Evolutionary conservation across 2,888 invertebrate species (phyloP).

Genomic region (Deroplatys truncata): DNA sequence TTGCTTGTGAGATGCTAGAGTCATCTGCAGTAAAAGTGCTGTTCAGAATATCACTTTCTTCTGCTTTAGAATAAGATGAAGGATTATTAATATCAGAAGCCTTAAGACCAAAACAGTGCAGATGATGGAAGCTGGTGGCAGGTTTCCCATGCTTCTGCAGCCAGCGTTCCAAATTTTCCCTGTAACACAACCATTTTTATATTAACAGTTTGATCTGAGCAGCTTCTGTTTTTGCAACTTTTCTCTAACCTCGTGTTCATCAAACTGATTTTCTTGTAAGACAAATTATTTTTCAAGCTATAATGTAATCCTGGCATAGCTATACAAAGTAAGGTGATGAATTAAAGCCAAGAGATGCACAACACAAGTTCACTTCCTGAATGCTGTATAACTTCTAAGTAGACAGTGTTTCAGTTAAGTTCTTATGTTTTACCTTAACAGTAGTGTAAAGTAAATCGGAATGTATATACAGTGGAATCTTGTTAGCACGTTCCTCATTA

Average conservation of each 20-base stretch:
- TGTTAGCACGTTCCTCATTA: too few species aligned
- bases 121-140: slow-evolving; percentile 49
- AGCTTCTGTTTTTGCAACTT: neutral
- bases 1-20: neutral
- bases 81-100: neutral
- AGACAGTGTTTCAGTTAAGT: too few species aligned
- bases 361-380: too few species aligned
- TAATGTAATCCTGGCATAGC: too few species aligned
- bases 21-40: neutral
- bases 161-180: slow-evolving; percentile 49
- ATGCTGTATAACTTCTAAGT: too few species aligned
- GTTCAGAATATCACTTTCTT: neutral
- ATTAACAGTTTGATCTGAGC: neutral
- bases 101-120: slow-evolving; percentile 51
- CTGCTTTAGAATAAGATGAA: neutral
- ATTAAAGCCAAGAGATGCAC: too few species aligned
- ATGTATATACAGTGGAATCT: too few species aligned
- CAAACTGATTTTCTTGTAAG: too few species aligned
- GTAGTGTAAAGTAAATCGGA: neutral
- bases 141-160: slow-evolving; percentile 51
- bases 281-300: too few species aligned
- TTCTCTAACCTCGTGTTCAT: too few species aligned
- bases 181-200: neutral
- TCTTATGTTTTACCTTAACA: too few species aligned
- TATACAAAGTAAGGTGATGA: too few species aligned